Base-by-base conservation (phyloP, 2,888 invertebrate species). In the Cataglyphis livida region DNA sequence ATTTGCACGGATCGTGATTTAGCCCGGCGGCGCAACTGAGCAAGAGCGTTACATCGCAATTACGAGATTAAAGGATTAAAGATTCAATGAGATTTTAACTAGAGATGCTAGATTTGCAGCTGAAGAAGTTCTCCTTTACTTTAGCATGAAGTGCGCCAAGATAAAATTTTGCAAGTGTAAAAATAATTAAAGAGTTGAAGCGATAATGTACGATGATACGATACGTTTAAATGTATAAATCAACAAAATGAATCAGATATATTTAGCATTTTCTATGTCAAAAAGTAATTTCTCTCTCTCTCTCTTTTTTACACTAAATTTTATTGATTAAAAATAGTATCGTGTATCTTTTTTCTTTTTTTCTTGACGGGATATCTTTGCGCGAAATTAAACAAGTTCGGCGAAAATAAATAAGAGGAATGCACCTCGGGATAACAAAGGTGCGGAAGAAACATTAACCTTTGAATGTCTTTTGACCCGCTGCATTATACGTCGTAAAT, bases 401-500 rank as follows among this genome's bases (percentile, higher is more conserved):
- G 59, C n/a, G 32, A 78, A 61, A 66, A 75, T 66, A 64, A 79
- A 44, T 57, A 32, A 65, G 51, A 76, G 79, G 71, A 79, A 68
- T 51, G 76, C 81, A 61, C 73, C 66, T 74, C 78, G 32, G 21
- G 44, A 44, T 65, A 75, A 71, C 51, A 70, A 85, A 82, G 85
- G 84, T 81, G 76, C 88, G 85, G 84, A 85, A 88, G 84, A 81
- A 89, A 84, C 87, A 83, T 90, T 91, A 85, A 87, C 90, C 89
- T 86, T 82, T 85, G 87, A 57, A 76, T 79, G 85, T 83, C 81
- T 74, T 85, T 85, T 81, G 70, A 83, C 82, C 84, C 79, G 85
- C 75, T 81, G 88, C 87, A 92, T 92, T 91, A 92, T 92, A 89
- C 90, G 92, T 87, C 82, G 88, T 93, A 93, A 93, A 93, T 93